Evolutionary conservation across 1,140 invertebrate genomes (phyloP), one percentile per base, ranked within the genome.

Genomic region (Plutomurus gul): DNA sequence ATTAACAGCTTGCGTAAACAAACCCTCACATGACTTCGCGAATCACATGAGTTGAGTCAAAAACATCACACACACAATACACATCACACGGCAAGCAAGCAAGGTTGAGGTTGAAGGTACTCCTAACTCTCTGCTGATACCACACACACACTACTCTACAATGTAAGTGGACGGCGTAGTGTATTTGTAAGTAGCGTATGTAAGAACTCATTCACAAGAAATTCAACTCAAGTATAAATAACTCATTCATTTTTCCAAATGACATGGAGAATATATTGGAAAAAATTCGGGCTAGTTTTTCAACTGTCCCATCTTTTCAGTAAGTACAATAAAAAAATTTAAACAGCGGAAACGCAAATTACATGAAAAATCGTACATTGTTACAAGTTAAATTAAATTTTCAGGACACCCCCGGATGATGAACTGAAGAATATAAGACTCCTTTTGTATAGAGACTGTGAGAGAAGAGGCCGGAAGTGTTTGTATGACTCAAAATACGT

Each of bases 401-500:
- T 27, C 5, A 65, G 76, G 39, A 37, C 39, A 20, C 47, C 78
- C 13, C 77, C 49, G 10, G 77, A 49, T 65, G 49, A 60, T 33
- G 40, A 46, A 25, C 70, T 82, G 37, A 76, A 70, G 40, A 75
- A 79, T 30, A 79, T 82, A 74, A 60, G 82, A 76, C 82, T 83
- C 22, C 71, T 83, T n/a, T 39, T 83, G 20, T 83, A 79, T 46
- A 20, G 82, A 51, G 82, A 83, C 56, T 83, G 79, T 70, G 82
- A 83, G 49, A 60, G 82, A 40, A 60, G 82, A 49, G 82, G 82
- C 16, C 30, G 80, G 20, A 83, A 83, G 43, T 81, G 80, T 51
- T 76, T 83, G 5, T 83, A 79, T 73, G 82, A 83, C 40, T 81
- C 79, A 47, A 77, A 76, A 16, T 78, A 83, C 70, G 79, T 83